These are phyloP conservation scores for Coturnix japonica DNA, from an alignment of 2,113 vertebrate species.

Conservation along the genomic window DNA sequence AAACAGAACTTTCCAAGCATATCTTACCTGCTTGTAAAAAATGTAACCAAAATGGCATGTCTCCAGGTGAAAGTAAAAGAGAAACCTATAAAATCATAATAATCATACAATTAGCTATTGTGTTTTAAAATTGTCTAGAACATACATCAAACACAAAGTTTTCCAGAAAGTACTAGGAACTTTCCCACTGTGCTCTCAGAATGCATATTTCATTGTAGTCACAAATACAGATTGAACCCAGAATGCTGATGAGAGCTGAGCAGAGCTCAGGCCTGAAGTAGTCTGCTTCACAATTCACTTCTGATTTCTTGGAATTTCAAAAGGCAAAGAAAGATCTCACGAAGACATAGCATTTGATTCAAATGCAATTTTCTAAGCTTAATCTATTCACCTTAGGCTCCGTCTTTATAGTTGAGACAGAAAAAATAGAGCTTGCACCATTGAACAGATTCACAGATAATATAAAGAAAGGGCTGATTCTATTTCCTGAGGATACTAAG, in stretches of 20 bases:
- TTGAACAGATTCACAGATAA: neutral
- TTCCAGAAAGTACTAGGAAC: neutral
- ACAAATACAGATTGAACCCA: neutral
- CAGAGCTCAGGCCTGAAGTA: neutral
- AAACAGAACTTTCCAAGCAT: neutral
- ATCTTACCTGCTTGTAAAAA: neutral
- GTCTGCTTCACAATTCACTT: neutral
- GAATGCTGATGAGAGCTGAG: neutral
- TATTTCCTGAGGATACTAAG: neutral
- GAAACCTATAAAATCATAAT: neutral
- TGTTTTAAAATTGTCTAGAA: neutral
- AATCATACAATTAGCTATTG: neutral
- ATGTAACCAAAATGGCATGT: accelerated
- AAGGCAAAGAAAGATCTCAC: neutral
- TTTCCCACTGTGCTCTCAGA: neutral
- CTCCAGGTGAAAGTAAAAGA: neutral
- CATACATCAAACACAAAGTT: neutral
- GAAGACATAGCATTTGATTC: neutral
- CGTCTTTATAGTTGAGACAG: neutral
- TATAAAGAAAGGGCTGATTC: accelerated
- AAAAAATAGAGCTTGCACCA: neutral
- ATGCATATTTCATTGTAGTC: neutral
- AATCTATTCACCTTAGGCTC: neutral
- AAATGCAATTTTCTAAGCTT: neutral
- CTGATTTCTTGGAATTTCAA: neutral